phyloP scores from a whole-genome alignment of 2,888 invertebrate genomes.

The Pseudococcus viburni region DNA sequence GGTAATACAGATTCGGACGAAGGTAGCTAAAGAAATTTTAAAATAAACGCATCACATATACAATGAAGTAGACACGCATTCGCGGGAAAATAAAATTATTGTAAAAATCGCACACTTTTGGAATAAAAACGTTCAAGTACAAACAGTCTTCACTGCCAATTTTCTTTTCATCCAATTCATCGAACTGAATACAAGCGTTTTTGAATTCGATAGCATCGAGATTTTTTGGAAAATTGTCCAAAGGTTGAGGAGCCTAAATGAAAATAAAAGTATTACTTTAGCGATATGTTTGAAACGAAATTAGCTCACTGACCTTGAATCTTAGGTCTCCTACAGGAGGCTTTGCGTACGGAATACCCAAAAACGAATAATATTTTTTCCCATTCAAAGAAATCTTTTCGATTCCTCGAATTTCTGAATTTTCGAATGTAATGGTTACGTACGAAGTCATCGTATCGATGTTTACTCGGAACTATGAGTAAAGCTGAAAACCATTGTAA shows the following conservation, averaged over 20 bases:
- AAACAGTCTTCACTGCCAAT: constrained; percentile 76
- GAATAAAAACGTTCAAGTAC: constrained; percentile 92
- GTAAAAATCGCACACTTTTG: constrained; percentile 73
- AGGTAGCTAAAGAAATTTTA: not conserved
- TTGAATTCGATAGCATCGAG: not conserved
- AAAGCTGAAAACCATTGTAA: too few species aligned
- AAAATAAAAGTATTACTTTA: not conserved
- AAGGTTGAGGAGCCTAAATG: not conserved
- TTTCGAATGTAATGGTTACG: not conserved
- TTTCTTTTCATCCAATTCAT: not conserved
- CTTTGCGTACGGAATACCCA: constrained; percentile 87
- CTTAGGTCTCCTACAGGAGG: constrained; percentile 77
- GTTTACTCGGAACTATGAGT: too few species aligned
- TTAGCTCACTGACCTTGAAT: not conserved
- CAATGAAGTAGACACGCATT: not conserved
- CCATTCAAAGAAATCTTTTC: constrained; percentile 83
- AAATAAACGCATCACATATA: not conserved
- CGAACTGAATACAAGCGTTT: not conserved
- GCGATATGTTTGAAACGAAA: not conserved
- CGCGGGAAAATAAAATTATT: not conserved
- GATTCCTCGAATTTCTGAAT: constrained; percentile 77
- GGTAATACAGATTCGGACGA: not conserved
- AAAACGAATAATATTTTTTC: constrained; percentile 86
- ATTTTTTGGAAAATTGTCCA: not conserved
- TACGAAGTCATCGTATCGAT: too few species aligned